phyloP scores from a whole-genome alignment of 2,113 vertebrate species.

The Bujurquina vittata region DNA sequence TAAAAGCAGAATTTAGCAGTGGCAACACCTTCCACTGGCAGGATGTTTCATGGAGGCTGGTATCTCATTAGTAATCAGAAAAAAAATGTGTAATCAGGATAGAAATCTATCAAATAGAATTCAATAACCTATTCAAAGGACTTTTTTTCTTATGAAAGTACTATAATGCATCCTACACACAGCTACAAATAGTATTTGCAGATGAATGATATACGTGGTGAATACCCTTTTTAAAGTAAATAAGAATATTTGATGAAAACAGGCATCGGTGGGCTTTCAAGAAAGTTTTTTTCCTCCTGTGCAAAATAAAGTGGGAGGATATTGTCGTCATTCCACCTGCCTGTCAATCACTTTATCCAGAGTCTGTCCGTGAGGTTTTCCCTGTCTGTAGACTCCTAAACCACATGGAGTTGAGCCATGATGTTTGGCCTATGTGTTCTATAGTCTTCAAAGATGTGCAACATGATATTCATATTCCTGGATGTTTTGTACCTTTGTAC shows the following conservation, averaged over 20 bases:
- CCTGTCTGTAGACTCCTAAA: no score
- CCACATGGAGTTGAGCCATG: no score
- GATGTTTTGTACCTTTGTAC: no score
- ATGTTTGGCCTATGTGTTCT: no score
- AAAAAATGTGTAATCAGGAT: not conserved
- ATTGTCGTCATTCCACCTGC: no score
- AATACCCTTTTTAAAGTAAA: no score
- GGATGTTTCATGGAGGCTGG: not conserved
- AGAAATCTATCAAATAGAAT: not conserved
- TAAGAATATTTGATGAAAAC: not conserved
- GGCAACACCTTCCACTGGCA: slow-evolving; percentile 5
- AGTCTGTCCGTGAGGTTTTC: no score
- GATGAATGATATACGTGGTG: no score
- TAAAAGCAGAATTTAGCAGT: slow-evolving; percentile 32
- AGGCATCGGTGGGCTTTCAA: not conserved
- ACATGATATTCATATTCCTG: no score
- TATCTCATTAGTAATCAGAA: slow-evolving; percentile 3
- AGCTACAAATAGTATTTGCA: not conserved
- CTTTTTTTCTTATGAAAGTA: not conserved
- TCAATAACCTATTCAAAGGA: slow-evolving; percentile 6
- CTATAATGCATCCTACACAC: not conserved
- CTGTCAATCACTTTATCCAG: no score
- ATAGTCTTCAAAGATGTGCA: no score
- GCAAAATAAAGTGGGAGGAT: no score
- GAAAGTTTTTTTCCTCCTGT: not conserved